These are phyloP conservation scores for Phoebastria nigripes DNA, from an alignment of 2,797 vertebrate species.

Conservation along the genomic window DNA sequence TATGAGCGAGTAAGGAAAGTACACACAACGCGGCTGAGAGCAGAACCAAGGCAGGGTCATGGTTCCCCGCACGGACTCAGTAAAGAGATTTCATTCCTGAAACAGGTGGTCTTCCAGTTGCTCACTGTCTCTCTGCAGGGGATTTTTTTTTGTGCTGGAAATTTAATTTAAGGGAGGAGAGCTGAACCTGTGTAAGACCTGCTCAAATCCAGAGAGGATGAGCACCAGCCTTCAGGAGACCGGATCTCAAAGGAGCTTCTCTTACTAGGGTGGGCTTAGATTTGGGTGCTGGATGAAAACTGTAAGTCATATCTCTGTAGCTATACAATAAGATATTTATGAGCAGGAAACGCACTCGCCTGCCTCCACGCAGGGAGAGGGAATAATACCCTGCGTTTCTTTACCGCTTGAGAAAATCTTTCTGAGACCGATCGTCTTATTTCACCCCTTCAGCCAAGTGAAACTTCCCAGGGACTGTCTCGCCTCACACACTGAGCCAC, in stretches of 20 bases:
- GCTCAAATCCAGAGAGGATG: background rate
- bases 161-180: background rate
- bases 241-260: background rate
- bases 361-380: background rate
- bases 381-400: background rate
- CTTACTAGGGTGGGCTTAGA: background rate
- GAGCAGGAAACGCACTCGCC: background rate
- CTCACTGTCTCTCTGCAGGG: background rate
- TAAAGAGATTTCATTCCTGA: background rate
- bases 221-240: background rate
- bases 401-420: background rate
- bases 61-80: background rate
- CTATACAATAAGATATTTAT: background rate
- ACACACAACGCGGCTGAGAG: background rate
- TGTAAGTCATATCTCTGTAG: accelerated
- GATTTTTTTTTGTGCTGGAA: background rate
- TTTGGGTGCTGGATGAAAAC: background rate
- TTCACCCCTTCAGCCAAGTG: background rate
- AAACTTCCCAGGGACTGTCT: background rate
- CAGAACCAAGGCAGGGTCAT: background rate
- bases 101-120: accelerated
- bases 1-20: background rate
- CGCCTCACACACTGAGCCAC: accelerated
- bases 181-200: background rate
- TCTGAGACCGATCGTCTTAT: accelerated